These are phyloP conservation scores for Xiphydria camelus DNA, from an alignment of 2,888 invertebrate species.

Conservation along the genomic window DNA sequence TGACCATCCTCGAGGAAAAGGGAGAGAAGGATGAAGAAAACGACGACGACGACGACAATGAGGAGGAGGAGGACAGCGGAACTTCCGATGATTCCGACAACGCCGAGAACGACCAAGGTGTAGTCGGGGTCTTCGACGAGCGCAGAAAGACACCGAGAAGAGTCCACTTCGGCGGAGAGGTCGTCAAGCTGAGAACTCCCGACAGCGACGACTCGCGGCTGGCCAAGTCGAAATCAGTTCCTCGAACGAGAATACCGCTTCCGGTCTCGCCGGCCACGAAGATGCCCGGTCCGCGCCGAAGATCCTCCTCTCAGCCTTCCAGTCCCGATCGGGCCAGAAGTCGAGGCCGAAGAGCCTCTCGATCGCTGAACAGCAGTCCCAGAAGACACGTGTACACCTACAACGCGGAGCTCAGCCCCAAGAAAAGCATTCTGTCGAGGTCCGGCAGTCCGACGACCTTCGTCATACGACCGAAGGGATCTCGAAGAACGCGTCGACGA, in stretches of 20 bases:
- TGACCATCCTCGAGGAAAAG: slow-evolving; percentile 79
- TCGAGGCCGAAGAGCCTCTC: slow-evolving; percentile 21
- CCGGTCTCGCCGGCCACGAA: slow-evolving; percentile 57
- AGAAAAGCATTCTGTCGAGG: slow-evolving; percentile 47
- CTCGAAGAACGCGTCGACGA: slow-evolving; percentile 8
- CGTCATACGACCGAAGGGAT: slow-evolving; percentile 3
- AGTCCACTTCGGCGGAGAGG: slow-evolving; percentile 85
- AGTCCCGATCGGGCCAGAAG: slow-evolving; percentile 28
- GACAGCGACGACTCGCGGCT: slow-evolving; percentile 71
- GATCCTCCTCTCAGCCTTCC: slow-evolving; percentile 14
- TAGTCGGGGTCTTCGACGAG: slow-evolving; percentile 20
- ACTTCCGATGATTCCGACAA: slow-evolving; percentile 50
- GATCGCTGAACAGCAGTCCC: slow-evolving; percentile 42
- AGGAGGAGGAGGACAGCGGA: slow-evolving; percentile 24
- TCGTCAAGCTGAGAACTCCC: slow-evolving; percentile 82
- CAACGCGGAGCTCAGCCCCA: slow-evolving; percentile 48
- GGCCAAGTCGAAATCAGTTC: slow-evolving; percentile 23
- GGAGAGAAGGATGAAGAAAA: too few relatives aligned
- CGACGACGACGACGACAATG: slow-evolving; percentile 50
- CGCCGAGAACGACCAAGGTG: slow-evolving; percentile 32
- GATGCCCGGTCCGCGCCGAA: slow-evolving; percentile 40
- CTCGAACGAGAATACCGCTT: slow-evolving; percentile 57
- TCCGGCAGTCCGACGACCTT: slow-evolving; percentile 21
- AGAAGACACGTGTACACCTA: slow-evolving; percentile 44
- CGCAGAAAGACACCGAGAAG: slow-evolving; percentile 68